These are phyloP conservation scores for Ennomos erosarius DNA, from an alignment of 2,888 invertebrate species.

Conservation along the genomic window DNA sequence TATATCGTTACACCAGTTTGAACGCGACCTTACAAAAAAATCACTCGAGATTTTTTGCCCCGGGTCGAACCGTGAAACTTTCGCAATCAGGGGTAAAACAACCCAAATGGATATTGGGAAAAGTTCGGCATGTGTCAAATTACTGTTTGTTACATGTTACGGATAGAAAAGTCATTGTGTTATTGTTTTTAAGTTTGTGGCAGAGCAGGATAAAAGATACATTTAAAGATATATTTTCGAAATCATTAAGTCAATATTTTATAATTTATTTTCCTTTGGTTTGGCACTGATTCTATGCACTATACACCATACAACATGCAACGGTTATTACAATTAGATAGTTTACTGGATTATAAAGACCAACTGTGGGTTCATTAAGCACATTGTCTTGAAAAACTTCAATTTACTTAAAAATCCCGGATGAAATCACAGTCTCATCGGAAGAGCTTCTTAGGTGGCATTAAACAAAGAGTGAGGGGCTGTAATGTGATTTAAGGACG, in stretches of 20 bases:
- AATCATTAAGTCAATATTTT: too few species aligned
- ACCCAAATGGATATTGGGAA: slow-evolving; percentile 49
- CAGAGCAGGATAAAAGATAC: too few species aligned
- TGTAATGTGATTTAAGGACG: slow-evolving; percentile 78
- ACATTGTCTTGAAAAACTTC: slow-evolving; percentile 13
- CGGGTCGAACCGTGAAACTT: slow-evolving; percentile 63
- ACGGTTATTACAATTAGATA: too few species aligned
- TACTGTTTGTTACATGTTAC: slow-evolving; percentile 16
- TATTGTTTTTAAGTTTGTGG: too few species aligned
- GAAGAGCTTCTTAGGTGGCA: slow-evolving; percentile 59
- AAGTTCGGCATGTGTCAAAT: slow-evolving; percentile 33
- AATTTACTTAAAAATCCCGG: slow-evolving; percentile 38
- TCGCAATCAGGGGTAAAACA: slow-evolving; percentile 72
- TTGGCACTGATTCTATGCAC: too few species aligned
- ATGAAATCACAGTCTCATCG: slow-evolving; percentile 60
- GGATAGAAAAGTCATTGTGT: not conserved
- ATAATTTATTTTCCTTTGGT: too few species aligned
- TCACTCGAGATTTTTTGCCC: slow-evolving; percentile 62
- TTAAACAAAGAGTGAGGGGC: slow-evolving; percentile 69
- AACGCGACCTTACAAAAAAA: slow-evolving; percentile 59
- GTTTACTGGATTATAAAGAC: too few species aligned
- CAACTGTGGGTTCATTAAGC: not conserved
- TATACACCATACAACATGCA: too few species aligned
- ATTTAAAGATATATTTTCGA: too few species aligned
- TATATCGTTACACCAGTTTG: slow-evolving; percentile 69